Evolutionary conservation across 2,113 vertebrate genomes (phyloP).

Genomic region (Grallaria varia): DNA sequence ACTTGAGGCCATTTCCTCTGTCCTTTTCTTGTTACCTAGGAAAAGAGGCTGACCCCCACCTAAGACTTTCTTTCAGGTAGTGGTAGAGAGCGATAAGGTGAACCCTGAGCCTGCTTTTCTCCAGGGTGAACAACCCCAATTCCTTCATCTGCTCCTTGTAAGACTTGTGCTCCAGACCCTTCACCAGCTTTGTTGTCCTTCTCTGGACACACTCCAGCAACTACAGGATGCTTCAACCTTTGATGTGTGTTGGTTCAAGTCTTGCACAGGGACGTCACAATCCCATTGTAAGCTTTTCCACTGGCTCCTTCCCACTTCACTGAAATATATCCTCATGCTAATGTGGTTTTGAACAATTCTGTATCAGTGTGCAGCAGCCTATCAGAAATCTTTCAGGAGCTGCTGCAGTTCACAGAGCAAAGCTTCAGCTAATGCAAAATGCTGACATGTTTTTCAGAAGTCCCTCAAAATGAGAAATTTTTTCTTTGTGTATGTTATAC

Average conservation of each 20-base stretch:
- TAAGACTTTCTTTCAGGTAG: neutral
- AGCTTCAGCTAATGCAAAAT: neutral
- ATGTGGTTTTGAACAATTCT: neutral
- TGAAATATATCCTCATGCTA: neutral
- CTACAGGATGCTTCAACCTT: neutral
- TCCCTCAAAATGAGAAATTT: constrained; percentile 10
- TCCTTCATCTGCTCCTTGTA: neutral
- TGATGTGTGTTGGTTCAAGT: neutral
- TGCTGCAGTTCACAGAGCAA: neutral
- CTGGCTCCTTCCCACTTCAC: neutral
- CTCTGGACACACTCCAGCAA: neutral
- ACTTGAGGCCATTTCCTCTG: neutral
- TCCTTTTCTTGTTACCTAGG: neutral
- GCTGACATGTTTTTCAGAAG: constrained; percentile 2
- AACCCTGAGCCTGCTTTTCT: neutral
- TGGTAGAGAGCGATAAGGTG: neutral
- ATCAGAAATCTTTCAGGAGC: constrained; percentile 10
- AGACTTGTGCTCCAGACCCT: neutral
- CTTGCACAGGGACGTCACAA: rapidly evolving
- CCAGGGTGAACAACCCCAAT: neutral
- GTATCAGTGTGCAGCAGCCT: neutral
- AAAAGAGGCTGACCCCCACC: neutral
- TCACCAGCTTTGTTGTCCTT: neutral
- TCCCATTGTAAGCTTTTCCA: neutral
- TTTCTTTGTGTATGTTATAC: neutral